A percentile compares a stretch with the other conserved stretches of the same genome.
Evolutionary conservation across 2,888 invertebrate genomes (phyloP).

Genomic region (Drosophila nr. fundita): DNA sequence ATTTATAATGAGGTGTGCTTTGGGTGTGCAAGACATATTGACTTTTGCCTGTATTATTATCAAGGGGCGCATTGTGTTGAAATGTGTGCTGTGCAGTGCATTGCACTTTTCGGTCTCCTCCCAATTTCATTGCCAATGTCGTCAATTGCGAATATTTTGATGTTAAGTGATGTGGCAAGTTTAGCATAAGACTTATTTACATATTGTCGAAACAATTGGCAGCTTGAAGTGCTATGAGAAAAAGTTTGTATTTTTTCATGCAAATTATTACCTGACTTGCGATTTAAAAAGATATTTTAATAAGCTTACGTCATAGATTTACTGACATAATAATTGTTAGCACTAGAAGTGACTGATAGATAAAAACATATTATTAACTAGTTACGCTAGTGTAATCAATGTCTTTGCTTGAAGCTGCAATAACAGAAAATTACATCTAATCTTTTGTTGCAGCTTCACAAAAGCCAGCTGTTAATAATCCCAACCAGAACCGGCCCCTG

Average conservation of each 20-base stretch:
- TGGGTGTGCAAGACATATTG: not conserved
- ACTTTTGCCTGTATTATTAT: not conserved
- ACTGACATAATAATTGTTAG: not conserved
- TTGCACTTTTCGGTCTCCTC: slow-evolving; percentile 20
- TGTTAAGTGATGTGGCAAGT: slow-evolving; percentile 5
- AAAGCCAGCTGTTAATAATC: slow-evolving; percentile 46
- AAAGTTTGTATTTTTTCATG: not conserved
- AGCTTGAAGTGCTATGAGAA: slow-evolving; percentile 12
- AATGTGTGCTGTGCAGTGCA: slow-evolving; percentile 13
- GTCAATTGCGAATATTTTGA: slow-evolving; percentile 15
- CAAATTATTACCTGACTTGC: not conserved
- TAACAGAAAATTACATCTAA: slow-evolving; percentile 12
- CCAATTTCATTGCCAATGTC: slow-evolving; percentile 37
- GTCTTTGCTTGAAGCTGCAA: slow-evolving; percentile 13
- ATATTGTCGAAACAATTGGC: slow-evolving; percentile 15
- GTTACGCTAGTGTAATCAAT: not conserved
- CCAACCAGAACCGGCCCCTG: slow-evolving; percentile 26
- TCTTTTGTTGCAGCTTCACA: slow-evolving; percentile 33
- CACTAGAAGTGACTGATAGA: not conserved
- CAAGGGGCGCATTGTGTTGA: not conserved
- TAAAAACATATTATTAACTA: not conserved
- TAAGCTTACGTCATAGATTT: slow-evolving; percentile 7
- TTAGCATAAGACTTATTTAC: slow-evolving; percentile 17
- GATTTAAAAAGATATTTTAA: not conserved
- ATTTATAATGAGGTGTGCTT: not conserved